phyloP scores from a whole-genome alignment of 2,113 vertebrate genomes.

The Passer domesticus region DNA sequence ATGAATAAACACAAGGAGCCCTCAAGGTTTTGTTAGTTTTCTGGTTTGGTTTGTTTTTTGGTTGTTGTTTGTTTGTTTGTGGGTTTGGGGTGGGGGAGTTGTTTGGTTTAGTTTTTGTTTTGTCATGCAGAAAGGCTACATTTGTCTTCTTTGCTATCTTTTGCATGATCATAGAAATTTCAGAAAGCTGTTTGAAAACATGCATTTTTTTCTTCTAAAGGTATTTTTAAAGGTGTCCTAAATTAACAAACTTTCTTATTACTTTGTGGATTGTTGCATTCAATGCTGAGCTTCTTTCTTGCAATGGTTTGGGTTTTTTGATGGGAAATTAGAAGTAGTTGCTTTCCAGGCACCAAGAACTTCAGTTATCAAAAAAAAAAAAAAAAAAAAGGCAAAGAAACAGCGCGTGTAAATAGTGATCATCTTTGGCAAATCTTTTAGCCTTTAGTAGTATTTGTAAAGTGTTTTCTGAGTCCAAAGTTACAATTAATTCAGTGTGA shows the following conservation, averaged over 20 bases:
- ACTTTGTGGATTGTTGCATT: not conserved
- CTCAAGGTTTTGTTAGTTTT: not conserved
- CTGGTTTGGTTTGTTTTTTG: not conserved
- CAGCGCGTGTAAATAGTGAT: not conserved
- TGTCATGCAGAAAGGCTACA: not conserved
- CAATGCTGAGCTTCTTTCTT: not conserved
- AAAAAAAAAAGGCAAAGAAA: not conserved
- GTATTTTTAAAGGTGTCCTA: not conserved
- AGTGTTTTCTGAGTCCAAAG: not conserved
- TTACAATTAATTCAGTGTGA: not conserved
- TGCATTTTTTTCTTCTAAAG: not conserved
- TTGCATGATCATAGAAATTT: not conserved
- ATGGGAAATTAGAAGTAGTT: not conserved
- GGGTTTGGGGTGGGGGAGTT: not conserved
- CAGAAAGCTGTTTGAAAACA: not conserved
- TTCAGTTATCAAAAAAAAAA: not conserved
- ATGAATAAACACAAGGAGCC: not conserved
- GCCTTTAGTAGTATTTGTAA: not conserved
- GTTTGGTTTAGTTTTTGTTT: not conserved
- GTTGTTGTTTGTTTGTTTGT: not conserved
- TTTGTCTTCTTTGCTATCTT: not conserved
- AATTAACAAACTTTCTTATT: not conserved
- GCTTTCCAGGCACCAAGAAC: not conserved
- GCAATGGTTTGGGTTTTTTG: not conserved
- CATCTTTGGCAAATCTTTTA: not conserved